Conservation (phyloP, 2,797 vertebrate genomes). For the Danio jaintianensis region DNA sequence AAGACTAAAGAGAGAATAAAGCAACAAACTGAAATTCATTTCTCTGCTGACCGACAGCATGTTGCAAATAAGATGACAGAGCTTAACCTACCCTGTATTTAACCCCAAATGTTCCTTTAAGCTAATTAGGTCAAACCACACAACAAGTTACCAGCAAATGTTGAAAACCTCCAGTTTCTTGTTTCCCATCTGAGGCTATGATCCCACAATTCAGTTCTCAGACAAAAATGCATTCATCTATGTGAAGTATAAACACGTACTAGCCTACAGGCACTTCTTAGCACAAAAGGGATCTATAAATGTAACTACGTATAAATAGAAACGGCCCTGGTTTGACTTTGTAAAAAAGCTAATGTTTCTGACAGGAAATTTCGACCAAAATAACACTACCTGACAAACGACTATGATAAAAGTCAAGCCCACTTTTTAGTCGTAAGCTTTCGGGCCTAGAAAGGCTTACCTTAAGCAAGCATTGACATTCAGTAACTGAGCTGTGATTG, state of each 20-base stretch:
- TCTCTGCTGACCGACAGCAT: neutral
- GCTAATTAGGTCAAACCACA: neutral
- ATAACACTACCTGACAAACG: neutral
- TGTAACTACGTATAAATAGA: neutral
- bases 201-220: neutral
- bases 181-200: neutral
- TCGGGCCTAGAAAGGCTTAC: slow-evolving; percentile 10
- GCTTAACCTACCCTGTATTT: slow-evolving; percentile 6
- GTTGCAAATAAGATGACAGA: neutral
- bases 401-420: neutral
- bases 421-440: slow-evolving; percentile 11
- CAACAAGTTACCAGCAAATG: neutral
- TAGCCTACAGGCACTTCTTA: neutral
- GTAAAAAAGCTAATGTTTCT: neutral
- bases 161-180: neutral
- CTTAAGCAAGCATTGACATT: slow-evolving; percentile 36
- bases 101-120: neutral
- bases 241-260: too few species aligned
- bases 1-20: neutral
- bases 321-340: neutral
- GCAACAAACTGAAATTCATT: neutral
- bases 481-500: slow-evolving; percentile 20
- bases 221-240: neutral
- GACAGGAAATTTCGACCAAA: neutral
- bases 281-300: neutral